These are phyloP conservation scores for Iselma pallidipennis DNA, from an alignment of 2,888 invertebrate species.

Conservation along the genomic window DNA sequence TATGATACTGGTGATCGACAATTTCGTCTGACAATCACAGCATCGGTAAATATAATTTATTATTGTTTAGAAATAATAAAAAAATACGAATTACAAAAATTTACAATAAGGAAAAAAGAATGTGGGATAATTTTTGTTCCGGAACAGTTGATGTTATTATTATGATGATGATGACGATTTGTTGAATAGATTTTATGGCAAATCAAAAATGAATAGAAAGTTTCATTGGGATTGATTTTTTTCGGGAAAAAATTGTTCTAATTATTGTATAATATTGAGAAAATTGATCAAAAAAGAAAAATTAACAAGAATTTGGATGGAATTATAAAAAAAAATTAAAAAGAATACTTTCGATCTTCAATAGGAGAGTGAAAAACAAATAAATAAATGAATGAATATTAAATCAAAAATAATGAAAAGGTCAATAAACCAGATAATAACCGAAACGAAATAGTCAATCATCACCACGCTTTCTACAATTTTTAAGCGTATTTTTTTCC, in stretches of 20 bases:
- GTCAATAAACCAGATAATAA: neutral
- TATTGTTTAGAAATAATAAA: neutral
- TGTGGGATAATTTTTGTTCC: neutral
- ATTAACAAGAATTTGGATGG: too few relatives aligned
- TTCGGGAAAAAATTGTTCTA: neutral
- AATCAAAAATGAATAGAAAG: neutral
- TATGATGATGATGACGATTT: neutral
- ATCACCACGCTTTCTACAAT: slow-evolving; percentile 6
- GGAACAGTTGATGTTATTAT: neutral
- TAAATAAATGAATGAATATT: too few relatives aligned
- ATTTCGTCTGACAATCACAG: slow-evolving; percentile 74
- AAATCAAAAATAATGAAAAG: neutral
- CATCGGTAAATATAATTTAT: slow-evolving; percentile 67
- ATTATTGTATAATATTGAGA: too few relatives aligned
- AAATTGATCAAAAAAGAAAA: too few relatives aligned
- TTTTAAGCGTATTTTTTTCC: neutral
- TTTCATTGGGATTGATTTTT: neutral
- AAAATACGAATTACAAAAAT: neutral
- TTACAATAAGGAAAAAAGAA: too few relatives aligned
- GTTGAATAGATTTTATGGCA: neutral
- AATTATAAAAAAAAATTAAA: too few relatives aligned
- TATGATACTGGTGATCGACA: slow-evolving; percentile 80
- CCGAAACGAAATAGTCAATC: neutral
- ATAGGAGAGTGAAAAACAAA: too few relatives aligned
- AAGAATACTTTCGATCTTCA: too few relatives aligned